Base-by-base conservation (phyloP, 2,797 vertebrate species). In the Mionectes olivaceus region DNA sequence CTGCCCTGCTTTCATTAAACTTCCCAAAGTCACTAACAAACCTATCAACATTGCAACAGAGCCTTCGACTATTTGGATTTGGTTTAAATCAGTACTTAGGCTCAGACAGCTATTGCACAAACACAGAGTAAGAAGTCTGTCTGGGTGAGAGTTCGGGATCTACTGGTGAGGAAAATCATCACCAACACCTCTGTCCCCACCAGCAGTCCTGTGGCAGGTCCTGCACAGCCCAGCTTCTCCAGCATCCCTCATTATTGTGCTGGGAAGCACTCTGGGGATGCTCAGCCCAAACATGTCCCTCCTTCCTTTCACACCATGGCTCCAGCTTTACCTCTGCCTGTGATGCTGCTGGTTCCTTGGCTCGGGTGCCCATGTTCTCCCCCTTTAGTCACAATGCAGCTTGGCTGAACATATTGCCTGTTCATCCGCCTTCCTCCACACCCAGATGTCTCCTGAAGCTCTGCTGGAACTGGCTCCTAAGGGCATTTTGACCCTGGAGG, bases 11-110 rank as follows among this genome's bases (percentile, higher is more conserved):
- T 89, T 77, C 35, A 59, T 65, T 86, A 39, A 91, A 70, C 63
- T 63, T 56, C 11, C 25, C n/a, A 1, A 73, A 73, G 33, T 50
- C 0, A 0, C 47, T 70, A 73, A 64, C 70, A 84, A 82, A 73
- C 33, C 74, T 82, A 86, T 64, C 10, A 23, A 17, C 44, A 3
- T 82, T 93, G 75, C 91, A 84, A 87, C 71, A 87, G 67, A 87
- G 41, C 47, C 32, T 87, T 76, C 33, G 30, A 19, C 33, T 86
- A 4, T 35, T 43, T 83, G 64, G 68, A 35, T 80, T 70, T 64
- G 64, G 41, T 73, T 93, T 90, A 39, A 33, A 85, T 67, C 75
- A 89, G 80, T 63, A 37, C 46, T 76, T 43, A 8, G 3, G 24
- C 28, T 93, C 55, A 87, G 65, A 52, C 39, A 74, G 67, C 56